Conservation (phyloP, 2,797 vertebrate species). For the Basileuterus tristriatus region DNA sequence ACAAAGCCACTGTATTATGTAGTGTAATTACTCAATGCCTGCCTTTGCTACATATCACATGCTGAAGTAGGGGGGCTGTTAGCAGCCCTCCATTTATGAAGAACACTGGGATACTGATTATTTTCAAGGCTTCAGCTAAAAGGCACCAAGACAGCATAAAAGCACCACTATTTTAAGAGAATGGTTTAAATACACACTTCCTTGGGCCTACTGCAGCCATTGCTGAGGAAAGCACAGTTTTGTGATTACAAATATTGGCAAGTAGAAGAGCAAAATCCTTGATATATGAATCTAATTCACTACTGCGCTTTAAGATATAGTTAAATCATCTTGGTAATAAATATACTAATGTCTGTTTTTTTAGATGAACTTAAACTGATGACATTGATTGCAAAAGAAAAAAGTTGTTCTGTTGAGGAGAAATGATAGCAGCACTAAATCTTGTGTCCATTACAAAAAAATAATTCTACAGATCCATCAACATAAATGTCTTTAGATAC, state of each 20-base stretch:
- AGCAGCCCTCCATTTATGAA: background rate
- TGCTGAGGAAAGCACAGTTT: background rate
- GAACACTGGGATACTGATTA: background rate
- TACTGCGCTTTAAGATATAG: background rate
- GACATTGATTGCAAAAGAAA: slow-evolving; percentile 5
- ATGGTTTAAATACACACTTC: background rate
- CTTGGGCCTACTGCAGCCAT: background rate
- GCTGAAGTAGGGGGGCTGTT: background rate
- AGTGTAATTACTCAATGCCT: background rate
- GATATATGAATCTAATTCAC: background rate
- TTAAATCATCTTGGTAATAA: slow-evolving; percentile 4
- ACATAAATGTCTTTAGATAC: background rate
- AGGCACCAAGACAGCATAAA: background rate
- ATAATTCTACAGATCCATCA: background rate
- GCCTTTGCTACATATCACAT: background rate
- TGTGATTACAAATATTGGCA: background rate
- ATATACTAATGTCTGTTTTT: background rate
- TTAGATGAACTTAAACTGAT: slow-evolving; percentile 11
- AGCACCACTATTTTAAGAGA: background rate
- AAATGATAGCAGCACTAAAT: slow-evolving; percentile 31
- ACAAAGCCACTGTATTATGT: background rate
- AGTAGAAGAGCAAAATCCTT: background rate
- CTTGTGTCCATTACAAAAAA: slow-evolving; percentile 11
- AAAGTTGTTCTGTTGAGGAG: slow-evolving; percentile 1
- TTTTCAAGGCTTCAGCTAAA: background rate